These are phyloP conservation scores for Berghia stephanieae DNA, from an alignment of 1,140 invertebrate species.

Conservation along the genomic window DNA sequence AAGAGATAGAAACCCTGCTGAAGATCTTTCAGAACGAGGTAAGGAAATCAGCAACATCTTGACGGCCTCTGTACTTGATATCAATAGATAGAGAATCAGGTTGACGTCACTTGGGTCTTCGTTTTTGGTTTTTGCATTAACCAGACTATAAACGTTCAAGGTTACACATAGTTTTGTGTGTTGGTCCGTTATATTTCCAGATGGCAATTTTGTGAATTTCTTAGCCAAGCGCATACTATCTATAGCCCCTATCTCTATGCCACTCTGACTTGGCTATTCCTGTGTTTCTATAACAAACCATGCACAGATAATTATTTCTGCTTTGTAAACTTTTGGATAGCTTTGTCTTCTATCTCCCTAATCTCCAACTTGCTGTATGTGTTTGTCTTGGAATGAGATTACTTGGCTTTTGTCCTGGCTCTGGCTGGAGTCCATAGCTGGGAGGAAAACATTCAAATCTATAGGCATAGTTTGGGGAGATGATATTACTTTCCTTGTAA, in stretches of 20 bases:
- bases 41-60: constrained; percentile 49
- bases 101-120: neutral
- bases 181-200: neutral
- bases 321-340: neutral
- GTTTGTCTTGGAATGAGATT: too few relatives aligned
- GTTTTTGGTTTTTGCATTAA: neutral
- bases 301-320: too few relatives aligned
- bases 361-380: too few relatives aligned
- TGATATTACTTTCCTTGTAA: too few relatives aligned
- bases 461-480: too few relatives aligned
- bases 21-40: constrained; percentile 88
- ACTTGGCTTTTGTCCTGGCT: too few relatives aligned
- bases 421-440: too few relatives aligned
- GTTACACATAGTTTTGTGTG: neutral
- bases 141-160: neutral
- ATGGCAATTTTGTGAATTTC: neutral
- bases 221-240: neutral
- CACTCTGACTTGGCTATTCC: too few relatives aligned
- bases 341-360: too few relatives aligned
- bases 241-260: too few relatives aligned
- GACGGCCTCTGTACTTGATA: neutral
- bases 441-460: too few relatives aligned
- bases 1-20: constrained; percentile 90
- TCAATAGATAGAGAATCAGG: neutral
- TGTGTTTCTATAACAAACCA: too few relatives aligned